A percentile compares a stretch with the other conserved stretches of the same genome.
phyloP scores from a whole-genome alignment of 2,888 invertebrate species.

The Noctua janthina region DNA sequence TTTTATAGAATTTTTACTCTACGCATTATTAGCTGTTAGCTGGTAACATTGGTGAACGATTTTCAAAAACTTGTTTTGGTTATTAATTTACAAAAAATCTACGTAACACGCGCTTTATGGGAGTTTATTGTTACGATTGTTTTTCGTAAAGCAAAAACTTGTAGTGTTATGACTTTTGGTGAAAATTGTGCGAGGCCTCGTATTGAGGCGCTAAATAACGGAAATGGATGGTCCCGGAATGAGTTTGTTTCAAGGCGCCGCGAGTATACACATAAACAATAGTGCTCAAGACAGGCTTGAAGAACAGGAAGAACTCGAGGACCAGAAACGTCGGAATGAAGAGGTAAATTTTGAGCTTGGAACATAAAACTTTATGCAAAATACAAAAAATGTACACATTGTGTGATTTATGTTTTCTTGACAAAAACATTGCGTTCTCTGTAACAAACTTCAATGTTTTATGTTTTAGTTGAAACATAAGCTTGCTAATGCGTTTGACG shows the following conservation, averaged over 20 bases:
- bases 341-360: slow-evolving; percentile 87
- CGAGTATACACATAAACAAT: slow-evolving; percentile 92
- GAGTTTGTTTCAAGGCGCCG: slow-evolving; percentile 93
- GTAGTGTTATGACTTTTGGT: slow-evolving; percentile 27
- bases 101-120: slow-evolving; percentile 26
- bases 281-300: slow-evolving; percentile 91
- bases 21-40: slow-evolving; percentile 2
- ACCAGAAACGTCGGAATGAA: slow-evolving; percentile 92
- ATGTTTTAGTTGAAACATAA: slow-evolving; percentile 91
- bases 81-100: slow-evolving; percentile 45
- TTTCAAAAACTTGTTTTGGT: slow-evolving; percentile 69
- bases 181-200: slow-evolving; percentile 21
- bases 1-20: slow-evolving; percentile 12
- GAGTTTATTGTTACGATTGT: slow-evolving; percentile 32
- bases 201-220: slow-evolving; percentile 26
- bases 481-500: slow-evolving; percentile 92
- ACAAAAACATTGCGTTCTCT: slow-evolving; percentile 27
- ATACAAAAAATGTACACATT: not conserved
- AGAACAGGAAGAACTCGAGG: slow-evolving; percentile 93
- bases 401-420: not conserved
- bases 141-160: slow-evolving; percentile 12
- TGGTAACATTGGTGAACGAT: slow-evolving; percentile 56
- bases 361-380: not conserved
- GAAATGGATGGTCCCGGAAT: slow-evolving; percentile 92
- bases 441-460: slow-evolving; percentile 23